phyloP scores from a whole-genome alignment of 2,113 vertebrate species.

The Typhlomys cinereus region DNA sequence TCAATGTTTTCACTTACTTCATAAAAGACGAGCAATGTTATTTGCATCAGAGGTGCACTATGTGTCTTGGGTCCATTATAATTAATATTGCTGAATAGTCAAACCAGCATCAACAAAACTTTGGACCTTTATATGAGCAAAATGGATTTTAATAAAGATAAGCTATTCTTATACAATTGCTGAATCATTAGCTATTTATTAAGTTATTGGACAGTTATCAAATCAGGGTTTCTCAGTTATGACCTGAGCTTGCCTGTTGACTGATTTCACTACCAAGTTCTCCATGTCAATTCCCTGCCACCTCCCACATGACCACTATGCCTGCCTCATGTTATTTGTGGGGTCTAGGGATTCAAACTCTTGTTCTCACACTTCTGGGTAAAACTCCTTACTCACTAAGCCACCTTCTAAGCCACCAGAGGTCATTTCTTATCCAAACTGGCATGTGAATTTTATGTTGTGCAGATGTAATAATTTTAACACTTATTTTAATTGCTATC shows the following conservation, averaged over 20 bases:
- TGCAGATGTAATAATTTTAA: background rate
- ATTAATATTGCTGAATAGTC: background rate
- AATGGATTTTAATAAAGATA: background rate
- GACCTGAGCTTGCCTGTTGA: no score
- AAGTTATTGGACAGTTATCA: no score
- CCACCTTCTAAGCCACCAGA: no score
- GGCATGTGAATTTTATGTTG: background rate
- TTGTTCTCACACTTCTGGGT: no score
- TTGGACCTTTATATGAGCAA: background rate
- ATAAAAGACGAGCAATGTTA: background rate
- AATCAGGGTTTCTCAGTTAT: no score
- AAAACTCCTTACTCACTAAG: no score
- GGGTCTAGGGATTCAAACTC: no score
- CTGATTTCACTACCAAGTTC: no score
- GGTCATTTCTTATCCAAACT: background rate
- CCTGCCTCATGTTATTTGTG: no score
- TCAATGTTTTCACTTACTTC: background rate
- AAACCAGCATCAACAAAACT: background rate
- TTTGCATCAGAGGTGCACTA: background rate
- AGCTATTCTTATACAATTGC: background rate
- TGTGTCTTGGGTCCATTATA: background rate
- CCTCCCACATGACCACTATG: no score
- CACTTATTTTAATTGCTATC: background rate
- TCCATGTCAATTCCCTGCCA: no score
- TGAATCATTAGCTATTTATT: no score